These are phyloP conservation scores for Volucella bombylans DNA, from an alignment of 2,888 invertebrate genomes.

Conservation along the genomic window DNA sequence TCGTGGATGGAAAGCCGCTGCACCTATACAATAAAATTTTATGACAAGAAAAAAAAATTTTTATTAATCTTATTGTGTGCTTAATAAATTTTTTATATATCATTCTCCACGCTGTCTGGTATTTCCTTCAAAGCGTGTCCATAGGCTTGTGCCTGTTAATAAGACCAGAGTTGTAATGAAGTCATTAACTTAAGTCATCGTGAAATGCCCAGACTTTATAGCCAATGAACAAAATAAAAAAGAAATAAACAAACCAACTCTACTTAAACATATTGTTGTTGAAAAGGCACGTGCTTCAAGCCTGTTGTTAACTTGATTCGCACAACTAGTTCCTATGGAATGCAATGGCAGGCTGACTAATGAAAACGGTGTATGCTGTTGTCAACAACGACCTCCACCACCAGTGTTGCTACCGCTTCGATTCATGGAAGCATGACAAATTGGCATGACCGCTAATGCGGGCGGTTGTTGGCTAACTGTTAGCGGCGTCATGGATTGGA, in stretches of 20 bases:
- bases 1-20: conserved; percentile 82
- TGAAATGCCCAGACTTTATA: conserved; percentile 45
- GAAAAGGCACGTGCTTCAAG: conserved; percentile 61
- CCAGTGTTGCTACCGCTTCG: neutral
- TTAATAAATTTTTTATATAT: conserved; percentile 39
- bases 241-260: conserved; percentile 7
- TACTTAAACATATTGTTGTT: conserved; percentile 33
- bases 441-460: conserved; percentile 31
- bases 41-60: neutral
- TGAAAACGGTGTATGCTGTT: conserved; percentile 33
- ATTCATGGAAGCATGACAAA: conserved; percentile 60
- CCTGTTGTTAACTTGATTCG: conserved; percentile 30
- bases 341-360: conserved; percentile 18
- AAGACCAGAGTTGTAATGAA: conserved; percentile 40
- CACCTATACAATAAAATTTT: conserved; percentile 23
- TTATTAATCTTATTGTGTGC: conserved; percentile 4
- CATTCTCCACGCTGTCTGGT: neutral
- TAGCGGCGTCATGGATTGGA: conserved; percentile 21
- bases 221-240: conserved; percentile 47
- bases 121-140: neutral
- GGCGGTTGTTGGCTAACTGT: too few relatives aligned
- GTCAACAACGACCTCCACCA: conserved; percentile 15
- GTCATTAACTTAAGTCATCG: conserved; percentile 43
- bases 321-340: conserved; percentile 25
- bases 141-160: neutral